Conservation (phyloP, 1,140 invertebrate genomes). For the Lasioglossum baleicum region DNA sequence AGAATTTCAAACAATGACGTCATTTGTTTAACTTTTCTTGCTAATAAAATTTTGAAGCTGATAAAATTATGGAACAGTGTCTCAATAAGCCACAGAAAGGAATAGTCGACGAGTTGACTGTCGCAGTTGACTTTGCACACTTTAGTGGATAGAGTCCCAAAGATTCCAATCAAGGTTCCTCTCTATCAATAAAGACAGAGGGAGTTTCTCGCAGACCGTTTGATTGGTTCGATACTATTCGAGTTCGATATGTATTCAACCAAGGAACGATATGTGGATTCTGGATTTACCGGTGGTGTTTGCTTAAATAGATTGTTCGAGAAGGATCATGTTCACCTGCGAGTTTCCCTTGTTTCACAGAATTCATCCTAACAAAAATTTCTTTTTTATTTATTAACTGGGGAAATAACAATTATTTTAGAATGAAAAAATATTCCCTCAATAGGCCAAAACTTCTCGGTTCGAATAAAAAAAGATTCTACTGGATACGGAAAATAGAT, state of each 20-base stretch:
- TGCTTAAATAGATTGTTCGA: conserved; percentile 50
- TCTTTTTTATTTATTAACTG: too few relatives aligned
- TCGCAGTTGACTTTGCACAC: background rate
- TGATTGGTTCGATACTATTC: conserved; percentile 8
- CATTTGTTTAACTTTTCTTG: too few relatives aligned
- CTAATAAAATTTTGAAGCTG: too few relatives aligned
- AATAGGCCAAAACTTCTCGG: too few relatives aligned
- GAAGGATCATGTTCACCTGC: conserved; percentile 6
- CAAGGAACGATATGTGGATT: conserved; percentile 49
- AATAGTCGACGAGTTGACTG: too few relatives aligned
- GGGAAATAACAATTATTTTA: too few relatives aligned
- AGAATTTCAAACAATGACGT: too few relatives aligned
- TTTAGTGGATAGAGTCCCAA: background rate
- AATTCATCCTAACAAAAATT: background rate
- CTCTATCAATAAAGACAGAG: background rate
- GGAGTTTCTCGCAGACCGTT: background rate
- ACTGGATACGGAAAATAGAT: too few relatives aligned
- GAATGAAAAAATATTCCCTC: too few relatives aligned
- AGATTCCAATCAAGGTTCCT: background rate
- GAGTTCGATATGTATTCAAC: conserved; percentile 35
- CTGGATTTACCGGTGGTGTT: conserved; percentile 41
- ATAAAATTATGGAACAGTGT: too few relatives aligned
- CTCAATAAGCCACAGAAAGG: too few relatives aligned
- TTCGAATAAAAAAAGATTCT: too few relatives aligned
- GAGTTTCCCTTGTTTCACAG: background rate